phyloP scores from a whole-genome alignment of 2,888 invertebrate species.

The Cyclophora punctaria region DNA sequence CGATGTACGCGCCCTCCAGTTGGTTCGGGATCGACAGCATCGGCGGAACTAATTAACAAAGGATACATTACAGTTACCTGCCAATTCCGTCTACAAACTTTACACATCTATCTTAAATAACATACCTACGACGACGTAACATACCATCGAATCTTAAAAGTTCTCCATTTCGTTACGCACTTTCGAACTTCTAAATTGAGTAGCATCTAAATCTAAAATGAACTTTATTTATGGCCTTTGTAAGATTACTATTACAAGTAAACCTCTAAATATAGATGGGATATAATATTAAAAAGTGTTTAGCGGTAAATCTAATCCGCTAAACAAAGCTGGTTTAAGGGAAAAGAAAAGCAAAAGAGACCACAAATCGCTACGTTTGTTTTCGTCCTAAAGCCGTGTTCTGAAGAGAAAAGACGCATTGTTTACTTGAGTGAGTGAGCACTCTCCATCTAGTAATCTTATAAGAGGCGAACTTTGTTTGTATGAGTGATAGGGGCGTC shows the following conservation, averaged over 20 bases:
- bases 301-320: slow-evolving; percentile 15
- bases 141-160: too few relatives aligned
- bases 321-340: slow-evolving; percentile 20
- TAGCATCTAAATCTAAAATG: too few relatives aligned
- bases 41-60: slow-evolving; percentile 82
- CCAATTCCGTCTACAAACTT: too few relatives aligned
- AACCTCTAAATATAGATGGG: too few relatives aligned
- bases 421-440: slow-evolving; percentile 22
- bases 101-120: too few relatives aligned
- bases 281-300: neutral
- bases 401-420: slow-evolving; percentile 21
- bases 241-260: too few relatives aligned
- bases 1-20: slow-evolving; percentile 90
- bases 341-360: slow-evolving; percentile 23
- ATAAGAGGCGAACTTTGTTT: slow-evolving; percentile 22
- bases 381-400: slow-evolving; percentile 22
- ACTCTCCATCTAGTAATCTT: slow-evolving; percentile 23
- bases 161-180: too few relatives aligned
- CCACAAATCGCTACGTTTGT: slow-evolving; percentile 23
- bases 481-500: slow-evolving; percentile 24
- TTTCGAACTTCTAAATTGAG: too few relatives aligned
- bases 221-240: too few relatives aligned
- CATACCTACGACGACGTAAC: too few relatives aligned
- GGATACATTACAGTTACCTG: too few relatives aligned
- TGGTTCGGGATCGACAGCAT: slow-evolving; percentile 96